phyloP scores from a whole-genome alignment of 1,140 invertebrate species.

The Macrobrachium nipponense region DNA sequence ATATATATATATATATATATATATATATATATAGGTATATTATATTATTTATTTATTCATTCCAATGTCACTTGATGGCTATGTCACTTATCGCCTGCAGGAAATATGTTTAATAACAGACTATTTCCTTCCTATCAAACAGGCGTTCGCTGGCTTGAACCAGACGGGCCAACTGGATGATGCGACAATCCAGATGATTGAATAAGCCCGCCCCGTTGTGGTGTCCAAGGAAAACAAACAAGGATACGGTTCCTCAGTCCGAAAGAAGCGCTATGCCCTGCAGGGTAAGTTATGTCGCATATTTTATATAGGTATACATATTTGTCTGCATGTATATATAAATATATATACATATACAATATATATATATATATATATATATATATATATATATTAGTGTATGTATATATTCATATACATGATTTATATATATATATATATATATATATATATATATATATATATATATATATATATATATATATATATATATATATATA shows the following conservation, averaged over 20 bases:
- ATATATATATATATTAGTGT: constrained; percentile 10
- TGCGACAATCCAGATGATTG: constrained; percentile 74
- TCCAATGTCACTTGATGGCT: too few species aligned
- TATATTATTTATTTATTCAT: neutral
- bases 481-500: too few species aligned
- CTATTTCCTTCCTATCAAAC: neutral
- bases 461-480: too few species aligned
- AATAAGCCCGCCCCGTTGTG: constrained; percentile 82
- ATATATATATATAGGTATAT: neutral
- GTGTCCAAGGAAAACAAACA: constrained; percentile 88
- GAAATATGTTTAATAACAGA: neutral
- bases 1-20: neutral
- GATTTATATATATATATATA: neutral
- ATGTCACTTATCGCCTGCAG: neutral
- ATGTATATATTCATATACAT: too few species aligned
- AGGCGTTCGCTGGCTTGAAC: constrained; percentile 85
- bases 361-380: too few species aligned
- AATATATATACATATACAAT: too few species aligned
- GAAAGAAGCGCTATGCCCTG: constrained; percentile 84
- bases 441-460: too few species aligned
- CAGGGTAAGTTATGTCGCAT: constrained; percentile 75
- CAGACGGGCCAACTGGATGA: constrained; percentile 69
- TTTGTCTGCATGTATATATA: neutral
- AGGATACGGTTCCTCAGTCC: constrained; percentile 78
- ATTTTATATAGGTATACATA: neutral